phyloP scores from a whole-genome alignment of 92 coral and sea anemone species.

The Galaxea fascicularis region DNA sequence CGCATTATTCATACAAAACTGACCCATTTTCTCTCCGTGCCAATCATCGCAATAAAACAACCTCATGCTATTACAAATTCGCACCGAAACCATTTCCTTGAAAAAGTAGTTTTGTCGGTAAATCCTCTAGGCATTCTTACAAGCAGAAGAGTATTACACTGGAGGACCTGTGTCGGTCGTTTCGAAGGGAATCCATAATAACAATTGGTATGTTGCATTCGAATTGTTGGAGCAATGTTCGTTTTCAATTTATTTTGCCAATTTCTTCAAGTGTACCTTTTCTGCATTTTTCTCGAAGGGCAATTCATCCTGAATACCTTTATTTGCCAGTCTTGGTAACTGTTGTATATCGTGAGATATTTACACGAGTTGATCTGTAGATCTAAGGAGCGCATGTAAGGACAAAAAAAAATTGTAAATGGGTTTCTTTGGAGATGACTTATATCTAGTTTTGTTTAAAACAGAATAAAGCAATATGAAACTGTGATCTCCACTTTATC shows the following conservation, averaged over 20 bases:
- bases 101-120: no score
- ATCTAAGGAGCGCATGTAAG: neutral
- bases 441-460: neutral
- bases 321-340: neutral
- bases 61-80: neutral
- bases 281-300: neutral
- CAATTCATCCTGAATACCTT: neutral
- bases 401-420: neutral
- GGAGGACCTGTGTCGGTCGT: neutral
- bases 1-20: slow-evolving; percentile 36
- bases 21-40: neutral
- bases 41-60: slow-evolving; percentile 4
- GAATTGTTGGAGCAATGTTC: neutral
- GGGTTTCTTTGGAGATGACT: neutral
- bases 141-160: neutral
- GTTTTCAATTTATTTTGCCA: neutral
- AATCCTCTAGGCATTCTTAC: neutral
- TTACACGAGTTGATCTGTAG: neutral
- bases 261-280: neutral
- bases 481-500: neutral
- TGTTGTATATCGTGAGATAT: neutral
- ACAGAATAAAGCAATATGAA: slow-evolving; percentile 1
- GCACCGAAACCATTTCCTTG: neutral
- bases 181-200: slow-evolving; percentile 4
- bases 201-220: slow-evolving; percentile 1